Conservation (phyloP, 2,797 vertebrate genomes). For the Peromyscus nudipes region DNA sequence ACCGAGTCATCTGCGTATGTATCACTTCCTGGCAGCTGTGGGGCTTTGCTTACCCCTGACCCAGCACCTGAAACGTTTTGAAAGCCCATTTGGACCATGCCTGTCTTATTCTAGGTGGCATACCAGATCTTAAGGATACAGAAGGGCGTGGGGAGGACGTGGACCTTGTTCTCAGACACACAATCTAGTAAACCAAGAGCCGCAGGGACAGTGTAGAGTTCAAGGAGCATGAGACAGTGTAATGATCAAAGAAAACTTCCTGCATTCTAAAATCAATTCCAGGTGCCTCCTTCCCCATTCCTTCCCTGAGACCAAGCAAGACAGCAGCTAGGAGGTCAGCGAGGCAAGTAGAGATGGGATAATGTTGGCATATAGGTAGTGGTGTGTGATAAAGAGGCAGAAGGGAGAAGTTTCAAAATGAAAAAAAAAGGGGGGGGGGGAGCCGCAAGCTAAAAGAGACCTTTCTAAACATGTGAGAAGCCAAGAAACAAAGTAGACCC, state of each 20-base stretch:
- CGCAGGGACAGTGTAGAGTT: accelerated
- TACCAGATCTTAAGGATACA: not conserved
- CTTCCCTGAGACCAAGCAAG: not conserved
- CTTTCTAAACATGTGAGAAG: not conserved
- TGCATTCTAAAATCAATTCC: not conserved
- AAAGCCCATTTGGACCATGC: not conserved
- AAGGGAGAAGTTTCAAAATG: not conserved
- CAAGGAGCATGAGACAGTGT: not conserved
- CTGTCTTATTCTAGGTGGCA: not conserved
- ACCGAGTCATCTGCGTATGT: conserved; percentile 98
- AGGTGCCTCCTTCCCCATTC: not conserved
- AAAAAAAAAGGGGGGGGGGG: accelerated
- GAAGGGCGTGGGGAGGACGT: accelerated
- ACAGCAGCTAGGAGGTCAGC: not conserved
- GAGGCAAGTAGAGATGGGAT: too few species aligned
- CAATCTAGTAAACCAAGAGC: not conserved
- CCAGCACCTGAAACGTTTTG: not conserved
- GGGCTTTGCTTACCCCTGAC: not conserved
- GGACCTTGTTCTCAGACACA: not conserved
- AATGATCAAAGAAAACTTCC: not conserved
- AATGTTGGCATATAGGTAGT: not conserved
- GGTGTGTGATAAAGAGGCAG: not conserved
- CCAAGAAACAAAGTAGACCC: not conserved
- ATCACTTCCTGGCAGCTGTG: conserved; percentile 38
- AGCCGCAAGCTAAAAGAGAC: not conserved